phyloP scores from a whole-genome alignment of 2,113 vertebrate species.

The Nesogale talazaci region DNA sequence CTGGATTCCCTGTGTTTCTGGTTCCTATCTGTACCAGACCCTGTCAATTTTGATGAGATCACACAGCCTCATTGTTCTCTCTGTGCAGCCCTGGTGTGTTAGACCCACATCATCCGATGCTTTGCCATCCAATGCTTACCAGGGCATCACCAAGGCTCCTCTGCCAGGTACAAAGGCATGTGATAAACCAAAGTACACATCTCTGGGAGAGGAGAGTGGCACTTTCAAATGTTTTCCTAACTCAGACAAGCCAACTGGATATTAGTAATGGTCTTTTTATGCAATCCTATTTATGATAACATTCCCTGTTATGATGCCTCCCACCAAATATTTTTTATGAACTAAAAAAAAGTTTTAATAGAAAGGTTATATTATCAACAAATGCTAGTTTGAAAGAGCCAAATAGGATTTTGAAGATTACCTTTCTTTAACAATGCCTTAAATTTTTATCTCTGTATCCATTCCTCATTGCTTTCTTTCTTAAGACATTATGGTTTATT shows the following conservation, averaged over 20 bases:
- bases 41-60: too few species aligned
- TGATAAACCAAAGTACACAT: constrained; percentile 19
- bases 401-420: constrained; percentile 89
- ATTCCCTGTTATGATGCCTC: constrained; percentile 69
- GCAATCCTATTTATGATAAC: constrained; percentile 70
- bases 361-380: constrained; percentile 85
- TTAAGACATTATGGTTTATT: constrained; percentile 91
- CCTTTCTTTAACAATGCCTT: constrained; percentile 88
- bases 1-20: too few species aligned
- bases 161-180: not conserved
- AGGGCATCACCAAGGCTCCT: too few species aligned
- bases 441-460: constrained; percentile 88
- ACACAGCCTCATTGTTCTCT: too few species aligned
- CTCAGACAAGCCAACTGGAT: constrained; percentile 11
- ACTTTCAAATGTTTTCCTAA: constrained; percentile 57
- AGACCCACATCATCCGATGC: too few species aligned
- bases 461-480: constrained; percentile 88
- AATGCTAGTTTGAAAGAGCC: constrained; percentile 84
- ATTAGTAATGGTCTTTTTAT: constrained; percentile 65
- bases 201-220: not conserved
- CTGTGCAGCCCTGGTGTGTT: too few species aligned
- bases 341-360: constrained; percentile 83
- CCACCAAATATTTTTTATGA: constrained; percentile 75
- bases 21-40: too few species aligned
- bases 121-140: too few species aligned